These are phyloP conservation scores for Siniperca scherzeri DNA, from an alignment of 2,797 vertebrate species.

Conservation along the genomic window DNA sequence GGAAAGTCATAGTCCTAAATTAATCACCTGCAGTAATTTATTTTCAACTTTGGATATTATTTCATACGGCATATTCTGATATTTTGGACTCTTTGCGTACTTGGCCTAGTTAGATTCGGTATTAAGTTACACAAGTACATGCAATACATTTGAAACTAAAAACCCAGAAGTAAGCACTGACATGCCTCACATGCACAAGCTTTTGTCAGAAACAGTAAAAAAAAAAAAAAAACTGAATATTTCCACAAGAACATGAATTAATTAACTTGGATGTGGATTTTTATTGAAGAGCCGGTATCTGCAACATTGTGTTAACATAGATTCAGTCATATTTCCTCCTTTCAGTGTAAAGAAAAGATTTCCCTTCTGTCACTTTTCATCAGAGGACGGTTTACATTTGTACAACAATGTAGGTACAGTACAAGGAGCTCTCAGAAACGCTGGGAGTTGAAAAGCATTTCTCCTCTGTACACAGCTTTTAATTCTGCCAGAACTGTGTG, in stretches of 20 bases:
- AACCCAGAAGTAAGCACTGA: slow-evolving; percentile 47
- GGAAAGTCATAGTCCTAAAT: slow-evolving; percentile 36
- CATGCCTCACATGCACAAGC: slow-evolving; percentile 38
- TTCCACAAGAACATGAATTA: background rate
- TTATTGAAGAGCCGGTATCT: slow-evolving; percentile 4
- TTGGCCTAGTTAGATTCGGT: slow-evolving; percentile 63
- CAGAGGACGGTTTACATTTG: slow-evolving; percentile 40
- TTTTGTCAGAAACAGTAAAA: slow-evolving; percentile 62
- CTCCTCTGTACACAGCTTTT: slow-evolving; percentile 28
- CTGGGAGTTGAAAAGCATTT: slow-evolving; percentile 12
- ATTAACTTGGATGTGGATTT: background rate
- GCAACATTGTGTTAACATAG: slow-evolving; percentile 3
- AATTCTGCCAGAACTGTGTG: slow-evolving; percentile 27
- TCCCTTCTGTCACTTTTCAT: slow-evolving; percentile 36
- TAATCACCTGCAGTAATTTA: slow-evolving; percentile 54
- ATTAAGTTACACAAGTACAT: slow-evolving; percentile 55
- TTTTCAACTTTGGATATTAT: slow-evolving; percentile 45
- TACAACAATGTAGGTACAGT: slow-evolving; percentile 18
- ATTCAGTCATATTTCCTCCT: background rate
- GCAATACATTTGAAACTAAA: slow-evolving; percentile 56
- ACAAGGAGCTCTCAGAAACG: slow-evolving; percentile 34
- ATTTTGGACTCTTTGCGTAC: slow-evolving; percentile 55
- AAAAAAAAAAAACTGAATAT: slow-evolving; percentile 33
- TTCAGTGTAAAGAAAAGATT: slow-evolving; percentile 19
- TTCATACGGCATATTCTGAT: slow-evolving; percentile 50